These are phyloP conservation scores for Scaptomyza reducta DNA, from an alignment of 2,888 invertebrate genomes.

Conservation along the genomic window DNA sequence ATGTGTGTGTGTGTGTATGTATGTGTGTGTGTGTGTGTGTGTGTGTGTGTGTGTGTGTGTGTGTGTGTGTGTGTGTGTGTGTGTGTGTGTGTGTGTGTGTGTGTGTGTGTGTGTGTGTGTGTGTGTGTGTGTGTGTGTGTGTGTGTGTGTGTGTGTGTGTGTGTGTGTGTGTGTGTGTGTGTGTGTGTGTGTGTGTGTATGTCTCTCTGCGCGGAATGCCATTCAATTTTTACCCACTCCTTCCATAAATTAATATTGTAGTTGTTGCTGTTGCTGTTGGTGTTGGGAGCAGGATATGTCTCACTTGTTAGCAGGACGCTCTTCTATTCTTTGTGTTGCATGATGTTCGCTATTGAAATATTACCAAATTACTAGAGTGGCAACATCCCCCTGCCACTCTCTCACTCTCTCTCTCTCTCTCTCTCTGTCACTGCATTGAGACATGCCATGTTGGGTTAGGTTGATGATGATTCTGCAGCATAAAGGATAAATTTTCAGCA, in stretches of 20 bases:
- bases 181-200: background rate
- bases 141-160: background rate
- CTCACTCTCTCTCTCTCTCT: background rate
- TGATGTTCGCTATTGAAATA: slow-evolving; percentile 76
- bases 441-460: slow-evolving; percentile 16
- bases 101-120: slow-evolving; percentile 1
- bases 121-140: slow-evolving; percentile 1
- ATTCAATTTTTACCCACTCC: slow-evolving; percentile 61
- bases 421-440: background rate
- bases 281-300: slow-evolving; percentile 42
- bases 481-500: slow-evolving; percentile 60
- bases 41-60: background rate
- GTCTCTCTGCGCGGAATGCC: slow-evolving; percentile 50
- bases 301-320: slow-evolving; percentile 50
- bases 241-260: slow-evolving; percentile 70
- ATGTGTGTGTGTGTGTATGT: background rate
- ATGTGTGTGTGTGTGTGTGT: background rate
- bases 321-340: slow-evolving; percentile 20
- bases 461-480: slow-evolving; percentile 51
- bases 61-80: slow-evolving; percentile 2
- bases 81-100: background rate
- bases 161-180: background rate
- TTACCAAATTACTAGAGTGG: slow-evolving; percentile 73
- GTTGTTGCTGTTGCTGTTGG: slow-evolving; percentile 12
- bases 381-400: slow-evolving; percentile 9